These are phyloP conservation scores for Deilephila elpenor DNA, from an alignment of 2,888 invertebrate genomes.

Conservation along the genomic window DNA sequence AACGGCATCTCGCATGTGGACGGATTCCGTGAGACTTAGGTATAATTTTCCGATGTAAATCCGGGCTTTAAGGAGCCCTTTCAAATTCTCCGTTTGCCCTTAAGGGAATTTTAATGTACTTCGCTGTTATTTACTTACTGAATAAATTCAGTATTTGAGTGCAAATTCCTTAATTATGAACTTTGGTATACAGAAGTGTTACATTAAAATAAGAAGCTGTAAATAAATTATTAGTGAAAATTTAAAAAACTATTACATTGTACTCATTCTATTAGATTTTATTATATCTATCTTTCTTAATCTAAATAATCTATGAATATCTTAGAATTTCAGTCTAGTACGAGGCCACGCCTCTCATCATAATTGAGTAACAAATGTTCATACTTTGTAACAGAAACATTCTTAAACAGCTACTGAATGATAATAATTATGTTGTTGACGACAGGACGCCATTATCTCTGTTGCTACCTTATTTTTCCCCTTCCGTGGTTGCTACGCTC, in stretches of 20 bases:
- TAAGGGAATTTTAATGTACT: slow-evolving; percentile 61
- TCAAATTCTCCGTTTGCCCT: slow-evolving; percentile 58
- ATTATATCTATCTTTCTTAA: no score
- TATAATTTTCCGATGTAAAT: slow-evolving; percentile 74
- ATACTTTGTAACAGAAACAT: no score
- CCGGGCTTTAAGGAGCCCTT: slow-evolving; percentile 65
- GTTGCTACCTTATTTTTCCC: no score
- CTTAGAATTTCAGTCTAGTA: no score
- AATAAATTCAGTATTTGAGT: slow-evolving; percentile 29
- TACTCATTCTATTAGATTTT: no score
- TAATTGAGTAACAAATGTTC: no score
- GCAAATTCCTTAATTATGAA: slow-evolving; percentile 7
- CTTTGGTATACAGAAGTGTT: not conserved
- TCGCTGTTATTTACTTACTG: slow-evolving; percentile 39
- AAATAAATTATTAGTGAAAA: not conserved
- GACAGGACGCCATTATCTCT: no score
- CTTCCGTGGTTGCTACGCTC: no score
- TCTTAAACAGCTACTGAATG: no score
- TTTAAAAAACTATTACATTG: not conserved
- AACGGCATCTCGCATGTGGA: slow-evolving; percentile 73
- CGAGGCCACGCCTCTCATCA: no score
- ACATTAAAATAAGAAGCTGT: not conserved
- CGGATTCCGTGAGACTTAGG: slow-evolving; percentile 67
- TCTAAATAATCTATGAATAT: no score
- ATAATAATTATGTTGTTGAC: no score